Conservation (phyloP, 64 coral and sea anemone genomes). For the Montipora cactus region DNA sequence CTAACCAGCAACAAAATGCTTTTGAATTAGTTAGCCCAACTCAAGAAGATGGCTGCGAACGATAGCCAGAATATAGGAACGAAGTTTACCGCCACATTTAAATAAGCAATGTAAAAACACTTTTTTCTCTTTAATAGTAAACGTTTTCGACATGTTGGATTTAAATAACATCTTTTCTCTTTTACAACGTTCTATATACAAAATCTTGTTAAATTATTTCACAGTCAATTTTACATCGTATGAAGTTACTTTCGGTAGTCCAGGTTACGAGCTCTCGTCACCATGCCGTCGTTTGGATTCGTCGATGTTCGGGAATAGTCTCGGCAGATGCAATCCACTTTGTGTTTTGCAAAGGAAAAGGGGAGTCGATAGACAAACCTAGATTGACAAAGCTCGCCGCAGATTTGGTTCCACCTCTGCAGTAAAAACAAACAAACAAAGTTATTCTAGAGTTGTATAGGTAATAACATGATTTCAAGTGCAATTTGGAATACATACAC, state of each 20-base stretch:
- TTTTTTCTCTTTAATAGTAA: not conserved
- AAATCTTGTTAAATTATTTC: not conserved
- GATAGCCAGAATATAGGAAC: not conserved
- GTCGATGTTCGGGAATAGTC: conserved; percentile 18
- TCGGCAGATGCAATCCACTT: conserved; percentile 26
- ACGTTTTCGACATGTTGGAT: not conserved
- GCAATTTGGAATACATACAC: too few relatives aligned
- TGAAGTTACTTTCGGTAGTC: not conserved
- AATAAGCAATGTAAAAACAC: conserved; percentile 19
- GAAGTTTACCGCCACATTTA: not conserved
- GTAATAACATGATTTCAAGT: too few relatives aligned
- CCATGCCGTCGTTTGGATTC: conserved; percentile 45
- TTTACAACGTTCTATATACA: not conserved
- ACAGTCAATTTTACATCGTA: not conserved
- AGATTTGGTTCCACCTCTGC: conserved; percentile 81
- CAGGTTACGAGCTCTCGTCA: not conserved
- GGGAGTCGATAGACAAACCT: conserved; percentile 88
- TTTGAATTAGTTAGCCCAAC: not conserved
- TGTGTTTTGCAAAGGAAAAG: conserved; percentile 65
- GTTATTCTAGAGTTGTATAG: too few relatives aligned
- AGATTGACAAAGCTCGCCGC: conserved; percentile 95
- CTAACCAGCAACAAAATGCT: too few relatives aligned
- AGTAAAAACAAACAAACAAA: not conserved
- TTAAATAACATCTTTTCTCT: not conserved
- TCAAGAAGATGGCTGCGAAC: not conserved